A percentile compares a stretch with the other conserved stretches of the same genome.
Conservation (phyloP, 2,888 invertebrate genomes). For the Lithophane socia region DNA sequence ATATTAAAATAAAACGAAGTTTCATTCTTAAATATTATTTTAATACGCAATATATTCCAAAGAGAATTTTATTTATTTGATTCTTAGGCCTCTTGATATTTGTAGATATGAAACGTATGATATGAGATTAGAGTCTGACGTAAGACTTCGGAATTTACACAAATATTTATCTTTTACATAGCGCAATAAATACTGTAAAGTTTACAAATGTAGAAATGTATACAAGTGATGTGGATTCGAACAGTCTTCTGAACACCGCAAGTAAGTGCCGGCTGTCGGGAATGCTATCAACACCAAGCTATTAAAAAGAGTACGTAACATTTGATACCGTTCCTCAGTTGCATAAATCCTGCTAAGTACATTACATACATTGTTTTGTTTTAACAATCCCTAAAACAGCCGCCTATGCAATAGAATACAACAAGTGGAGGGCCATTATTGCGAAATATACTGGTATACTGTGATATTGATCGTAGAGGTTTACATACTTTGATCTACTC, state of each 20-base stretch:
- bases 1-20: conserved; percentile 63
- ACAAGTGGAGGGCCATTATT: conserved; percentile 48
- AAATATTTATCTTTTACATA: conserved; percentile 53
- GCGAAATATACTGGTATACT: conserved; percentile 24
- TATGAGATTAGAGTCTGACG: conserved; percentile 63
- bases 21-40: conserved; percentile 59
- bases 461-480: conserved; percentile 12
- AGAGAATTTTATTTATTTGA: conserved; percentile 56
- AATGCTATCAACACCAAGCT: conserved; percentile 26
- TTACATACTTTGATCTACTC: conserved; percentile 38
- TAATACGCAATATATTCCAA: conserved; percentile 60
- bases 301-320: conserved; percentile 18
- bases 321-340: conserved; percentile 13
- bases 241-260: conserved; percentile 49
- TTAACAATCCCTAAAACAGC: conserved; percentile 13
- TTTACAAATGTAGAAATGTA: conserved; percentile 60
- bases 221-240: conserved; percentile 49
- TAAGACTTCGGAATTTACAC: conserved; percentile 40
- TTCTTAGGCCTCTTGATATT: conserved; percentile 64
- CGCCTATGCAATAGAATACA: conserved; percentile 35
- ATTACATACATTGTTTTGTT: conserved; percentile 21
- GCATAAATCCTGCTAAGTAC: conserved; percentile 22
- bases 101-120: conserved; percentile 64
- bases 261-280: background rate
- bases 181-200: conserved; percentile 50